Evolutionary conservation across 1,140 invertebrate species (phyloP), one percentile per base, ranked within the genome.

Genomic region (Portunus trituberculatus): DNA sequence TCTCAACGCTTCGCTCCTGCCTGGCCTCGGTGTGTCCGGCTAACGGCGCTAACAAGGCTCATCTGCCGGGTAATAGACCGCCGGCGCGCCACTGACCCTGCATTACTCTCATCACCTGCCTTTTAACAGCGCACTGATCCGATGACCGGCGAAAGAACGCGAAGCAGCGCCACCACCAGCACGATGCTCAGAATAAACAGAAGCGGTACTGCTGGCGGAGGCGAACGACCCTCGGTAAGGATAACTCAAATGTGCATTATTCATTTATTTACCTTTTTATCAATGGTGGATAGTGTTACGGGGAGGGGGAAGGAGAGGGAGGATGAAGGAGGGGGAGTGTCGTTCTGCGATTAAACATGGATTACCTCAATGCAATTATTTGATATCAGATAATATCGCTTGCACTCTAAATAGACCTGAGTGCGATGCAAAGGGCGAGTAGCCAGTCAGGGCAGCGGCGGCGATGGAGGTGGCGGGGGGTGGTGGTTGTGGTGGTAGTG

Each of bases 371-470:
- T 93, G 48, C 92, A 93, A 32, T 86, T 52, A 59, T 87, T 86
- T 86, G 29, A 87, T 59, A 93, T 86, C 92, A 87, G 25, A 86
- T 88, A 93, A 59, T 93, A 52, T 59, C 48, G 29, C 92, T 25
- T 14, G 28, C 90, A 25, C 59, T 91, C 67, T 76, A n/a, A 76
- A 76, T 76, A 76, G 67, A n/a, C 67, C 67, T 76, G 67, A 76
- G 67, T 76, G 67, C n/a, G 25, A 76, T n/a, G 89, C 86, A 28
- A 46, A 25, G 39, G 89, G 89, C 28, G 89, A 32, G 89, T 28
- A 91, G 52, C 16, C 46, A 91, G 28, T 12, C 32, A 46, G 12
- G 67, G 67, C n/a, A 25, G 67, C n/a, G 67, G 67, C 20, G 67
- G 67, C n/a, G 67, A 20, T 76, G 67, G 59, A 4, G 59, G 59